These are phyloP conservation scores for Lumbricus terrestris DNA, from an alignment of 2,888 invertebrate species.

Conservation along the genomic window DNA sequence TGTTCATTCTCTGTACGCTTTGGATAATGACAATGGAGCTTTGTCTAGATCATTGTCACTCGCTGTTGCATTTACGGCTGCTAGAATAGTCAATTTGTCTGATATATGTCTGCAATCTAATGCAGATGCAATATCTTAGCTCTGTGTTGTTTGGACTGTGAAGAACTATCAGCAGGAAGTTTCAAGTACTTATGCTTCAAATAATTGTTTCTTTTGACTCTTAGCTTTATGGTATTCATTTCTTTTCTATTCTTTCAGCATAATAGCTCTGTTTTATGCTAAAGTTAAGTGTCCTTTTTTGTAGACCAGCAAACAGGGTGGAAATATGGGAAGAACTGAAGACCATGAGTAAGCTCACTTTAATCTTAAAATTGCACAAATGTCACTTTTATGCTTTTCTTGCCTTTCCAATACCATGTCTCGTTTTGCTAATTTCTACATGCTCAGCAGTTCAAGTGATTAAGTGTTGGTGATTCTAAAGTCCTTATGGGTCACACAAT, in stretches of 20 bases:
- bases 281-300: slow-evolving; percentile 15
- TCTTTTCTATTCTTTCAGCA: background rate
- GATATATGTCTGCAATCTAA: background rate
- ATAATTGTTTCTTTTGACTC: background rate
- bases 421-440: background rate
- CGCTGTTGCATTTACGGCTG: too few relatives aligned
- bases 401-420: background rate
- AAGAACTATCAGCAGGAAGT: background rate
- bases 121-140: background rate
- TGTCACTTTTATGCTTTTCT: background rate
- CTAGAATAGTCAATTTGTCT: background rate
- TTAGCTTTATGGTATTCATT: background rate
- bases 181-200: background rate
- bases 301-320: slow-evolving; percentile 67
- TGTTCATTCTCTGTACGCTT: too few relatives aligned
- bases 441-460: background rate
- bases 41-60: too few relatives aligned
- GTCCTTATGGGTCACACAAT: background rate
- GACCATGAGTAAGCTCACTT: slow-evolving; percentile 60
- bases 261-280: background rate
- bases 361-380: background rate
- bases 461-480: background rate
- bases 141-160: background rate
- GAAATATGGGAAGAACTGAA: slow-evolving; percentile 82
- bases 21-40: too few relatives aligned